phyloP scores from a whole-genome alignment of 2,797 vertebrate genomes.

The Smutsia gigantea region DNA sequence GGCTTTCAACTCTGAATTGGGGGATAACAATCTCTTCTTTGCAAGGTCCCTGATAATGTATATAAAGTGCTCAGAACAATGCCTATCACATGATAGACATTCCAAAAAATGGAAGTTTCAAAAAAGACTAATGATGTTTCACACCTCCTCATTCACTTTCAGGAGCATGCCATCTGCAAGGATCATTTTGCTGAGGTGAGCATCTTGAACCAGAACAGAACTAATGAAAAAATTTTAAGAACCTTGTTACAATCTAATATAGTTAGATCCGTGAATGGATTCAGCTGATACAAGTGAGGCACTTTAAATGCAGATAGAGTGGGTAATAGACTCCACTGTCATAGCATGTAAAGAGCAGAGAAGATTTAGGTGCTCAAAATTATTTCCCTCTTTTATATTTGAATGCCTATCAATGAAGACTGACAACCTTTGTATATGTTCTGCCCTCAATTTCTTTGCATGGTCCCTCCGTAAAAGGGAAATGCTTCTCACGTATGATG shows the following conservation, averaged over 20 bases:
- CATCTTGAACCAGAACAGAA: not conserved
- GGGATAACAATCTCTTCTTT: not conserved
- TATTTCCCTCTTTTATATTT: not conserved
- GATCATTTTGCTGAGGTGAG: not conserved
- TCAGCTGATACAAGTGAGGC: not conserved
- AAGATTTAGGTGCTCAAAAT: not conserved
- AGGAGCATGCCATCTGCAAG: not conserved
- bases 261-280: not conserved
- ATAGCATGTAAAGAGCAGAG: not conserved
- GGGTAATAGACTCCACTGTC: not conserved
- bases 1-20: not conserved
- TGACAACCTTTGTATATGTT: not conserved
- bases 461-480: not conserved
- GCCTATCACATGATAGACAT: not conserved
- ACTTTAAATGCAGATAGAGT: not conserved
- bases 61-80: not conserved
- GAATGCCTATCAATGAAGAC: not conserved
- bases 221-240: not conserved
- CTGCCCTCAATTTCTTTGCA: not conserved
- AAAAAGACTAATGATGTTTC: not conserved
- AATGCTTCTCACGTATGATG: not conserved
- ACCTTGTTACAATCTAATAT: not conserved
- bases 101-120: not conserved
- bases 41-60: not conserved
- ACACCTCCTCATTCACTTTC: not conserved